Conservation (phyloP, 2,888 invertebrate species). For the Tinea pellionella region DNA sequence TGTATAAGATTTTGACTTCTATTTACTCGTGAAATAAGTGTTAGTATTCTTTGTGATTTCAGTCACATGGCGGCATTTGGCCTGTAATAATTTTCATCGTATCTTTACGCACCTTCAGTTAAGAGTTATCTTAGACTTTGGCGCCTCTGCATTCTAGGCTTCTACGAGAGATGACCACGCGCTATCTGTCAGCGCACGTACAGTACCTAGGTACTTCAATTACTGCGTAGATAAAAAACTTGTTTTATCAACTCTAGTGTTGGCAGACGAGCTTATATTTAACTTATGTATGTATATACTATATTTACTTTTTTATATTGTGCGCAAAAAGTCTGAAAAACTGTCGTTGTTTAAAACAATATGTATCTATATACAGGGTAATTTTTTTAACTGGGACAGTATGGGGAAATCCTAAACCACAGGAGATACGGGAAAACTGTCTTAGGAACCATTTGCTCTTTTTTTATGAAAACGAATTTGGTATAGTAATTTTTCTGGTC, state of each 20-base stretch:
- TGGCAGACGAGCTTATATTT: neutral
- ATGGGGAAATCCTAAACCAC: no score
- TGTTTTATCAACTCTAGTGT: neutral
- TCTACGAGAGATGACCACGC: neutral
- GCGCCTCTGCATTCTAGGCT: neutral
- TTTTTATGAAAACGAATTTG: no score
- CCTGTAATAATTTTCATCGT: neutral
- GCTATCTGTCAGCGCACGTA: neutral
- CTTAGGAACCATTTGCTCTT: no score
- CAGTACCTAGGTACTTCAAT: no score
- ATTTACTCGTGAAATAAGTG: neutral
- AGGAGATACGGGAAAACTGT: no score
- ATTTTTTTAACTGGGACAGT: no score
- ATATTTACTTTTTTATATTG: no score
- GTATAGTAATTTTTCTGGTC: no score
- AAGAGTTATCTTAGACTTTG: neutral
- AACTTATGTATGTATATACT: neutral
- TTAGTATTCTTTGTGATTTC: neutral
- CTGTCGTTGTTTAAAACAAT: no score
- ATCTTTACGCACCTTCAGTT: neutral
- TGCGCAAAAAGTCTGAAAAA: no score
- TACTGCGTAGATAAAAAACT: neutral
- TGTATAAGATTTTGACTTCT: neutral
- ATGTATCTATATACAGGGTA: no score
- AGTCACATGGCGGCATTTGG: neutral